phyloP scores from a whole-genome alignment of 2,113 vertebrate genomes.

The Leptocoma aspasia region DNA sequence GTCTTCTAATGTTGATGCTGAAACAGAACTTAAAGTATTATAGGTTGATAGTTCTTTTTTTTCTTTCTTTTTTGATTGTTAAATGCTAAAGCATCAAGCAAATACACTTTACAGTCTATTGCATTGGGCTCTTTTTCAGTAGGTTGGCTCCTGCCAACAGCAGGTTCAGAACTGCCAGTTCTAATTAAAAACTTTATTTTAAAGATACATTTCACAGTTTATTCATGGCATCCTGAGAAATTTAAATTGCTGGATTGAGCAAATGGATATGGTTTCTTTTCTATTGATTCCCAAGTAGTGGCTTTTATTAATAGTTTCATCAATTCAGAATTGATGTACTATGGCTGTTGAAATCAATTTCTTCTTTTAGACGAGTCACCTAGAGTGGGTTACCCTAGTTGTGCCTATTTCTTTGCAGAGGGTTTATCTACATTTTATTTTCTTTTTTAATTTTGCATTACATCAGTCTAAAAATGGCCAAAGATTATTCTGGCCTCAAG shows the following conservation, averaged over 20 bases:
- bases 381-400: background rate
- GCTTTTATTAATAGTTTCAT: background rate
- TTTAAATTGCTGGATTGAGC: background rate
- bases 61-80: background rate
- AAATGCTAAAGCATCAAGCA: background rate
- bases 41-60: background rate
- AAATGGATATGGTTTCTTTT: constrained; percentile 12
- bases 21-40: constrained; percentile 34
- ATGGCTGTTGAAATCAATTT: background rate
- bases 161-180: constrained; percentile 61
- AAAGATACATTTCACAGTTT: constrained; percentile 64
- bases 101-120: constrained; percentile 27
- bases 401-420: background rate
- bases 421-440: background rate
- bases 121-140: constrained; percentile 22
- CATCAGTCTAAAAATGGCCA: background rate
- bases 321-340: background rate
- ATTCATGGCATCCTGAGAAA: constrained; percentile 24
- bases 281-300: background rate
- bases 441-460: background rate
- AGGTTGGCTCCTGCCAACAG: constrained; percentile 46
- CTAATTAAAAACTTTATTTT: constrained; percentile 67
- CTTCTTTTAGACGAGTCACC: background rate
- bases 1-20: background rate
- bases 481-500: background rate